Base-by-base conservation (phyloP, 2,888 invertebrate species). In the Sisyra nigra region DNA sequence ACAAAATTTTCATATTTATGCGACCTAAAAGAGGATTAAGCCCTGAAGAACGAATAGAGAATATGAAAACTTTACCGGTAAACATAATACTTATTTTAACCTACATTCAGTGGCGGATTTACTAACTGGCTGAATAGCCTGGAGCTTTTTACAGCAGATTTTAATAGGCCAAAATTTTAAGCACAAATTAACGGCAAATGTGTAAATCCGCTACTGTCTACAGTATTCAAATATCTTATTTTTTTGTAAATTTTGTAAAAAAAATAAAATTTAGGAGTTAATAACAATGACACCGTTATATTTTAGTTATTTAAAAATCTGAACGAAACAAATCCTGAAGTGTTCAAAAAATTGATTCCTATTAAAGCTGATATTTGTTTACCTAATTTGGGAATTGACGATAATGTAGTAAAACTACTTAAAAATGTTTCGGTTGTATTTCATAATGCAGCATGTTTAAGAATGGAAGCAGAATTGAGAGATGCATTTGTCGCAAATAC, bases 21-120 rank as follows among this genome's bases (percentile, higher is more conserved):
- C 65, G 86, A 46, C 71, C 76, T 1, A 82, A 83, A 59, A 67
- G 74, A 49, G 78, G 78, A 1, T 69, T 74, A 34, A 66, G 67
- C 39, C 69, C 76, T 19, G 66, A 65, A 45, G 64, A 68, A 39
- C 64, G 77, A 40, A 61, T 80, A 40, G 67, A 76, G 11, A 61
- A 61, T 1, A 66, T 69, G 44, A 48, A 64, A 1, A 64, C 62
- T 48, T 57, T 62, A 44, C 55, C 57, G 53, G 70, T 71, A 48
- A 59, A 62, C 58, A 33, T 29, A 33, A 33, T 8, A 13, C 3
- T 33, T 30, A 8, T 30, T 30, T 30, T 30, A n/a, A n/a, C n/a
- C n/a, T n/a, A n/a, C n/a, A n/a, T n/a, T n/a, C n/a, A n/a, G n/a
- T n/a, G n/a, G 24, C 7, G 24, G 3, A 24, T 24, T 24, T 24